Evolutionary conservation across 2,113 vertebrate species (phyloP).

Genomic region (Sitta europaea): DNA sequence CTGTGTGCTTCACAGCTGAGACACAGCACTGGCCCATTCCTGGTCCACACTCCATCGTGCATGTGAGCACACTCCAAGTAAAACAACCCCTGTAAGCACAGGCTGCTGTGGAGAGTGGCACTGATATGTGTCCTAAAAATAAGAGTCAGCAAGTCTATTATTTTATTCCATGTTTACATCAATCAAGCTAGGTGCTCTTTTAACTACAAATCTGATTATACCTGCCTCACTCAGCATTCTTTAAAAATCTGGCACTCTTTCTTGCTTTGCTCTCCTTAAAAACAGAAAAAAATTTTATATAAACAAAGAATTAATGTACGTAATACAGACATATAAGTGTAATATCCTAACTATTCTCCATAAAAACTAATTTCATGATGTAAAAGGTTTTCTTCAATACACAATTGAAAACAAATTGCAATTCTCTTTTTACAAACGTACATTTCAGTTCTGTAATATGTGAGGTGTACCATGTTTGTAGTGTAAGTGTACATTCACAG

Average conservation of each 20-base stretch:
- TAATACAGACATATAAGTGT: neutral
- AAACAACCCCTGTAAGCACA: neutral
- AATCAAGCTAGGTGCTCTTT: neutral
- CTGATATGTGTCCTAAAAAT: neutral
- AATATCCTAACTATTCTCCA: neutral
- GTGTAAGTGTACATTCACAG: neutral
- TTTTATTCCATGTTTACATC: neutral
- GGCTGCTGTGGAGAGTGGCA: neutral
- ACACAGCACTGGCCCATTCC: neutral
- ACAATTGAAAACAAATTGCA: neutral
- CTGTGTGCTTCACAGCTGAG: neutral
- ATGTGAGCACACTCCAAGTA: fast-evolving
- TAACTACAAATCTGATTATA: neutral
- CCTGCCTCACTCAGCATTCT: neutral
- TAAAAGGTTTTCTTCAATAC: neutral
- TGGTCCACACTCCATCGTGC: fast-evolving
- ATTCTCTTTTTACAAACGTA: neutral
- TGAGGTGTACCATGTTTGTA: neutral
- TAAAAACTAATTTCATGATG: neutral
- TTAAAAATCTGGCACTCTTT: neutral
- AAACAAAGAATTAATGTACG: neutral
- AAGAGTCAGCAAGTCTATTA: neutral
- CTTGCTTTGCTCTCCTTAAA: neutral
- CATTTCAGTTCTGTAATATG: neutral
- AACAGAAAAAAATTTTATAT: neutral